Conservation (phyloP, 2,888 invertebrate genomes). For the Onthophagus sagittarius region DNA sequence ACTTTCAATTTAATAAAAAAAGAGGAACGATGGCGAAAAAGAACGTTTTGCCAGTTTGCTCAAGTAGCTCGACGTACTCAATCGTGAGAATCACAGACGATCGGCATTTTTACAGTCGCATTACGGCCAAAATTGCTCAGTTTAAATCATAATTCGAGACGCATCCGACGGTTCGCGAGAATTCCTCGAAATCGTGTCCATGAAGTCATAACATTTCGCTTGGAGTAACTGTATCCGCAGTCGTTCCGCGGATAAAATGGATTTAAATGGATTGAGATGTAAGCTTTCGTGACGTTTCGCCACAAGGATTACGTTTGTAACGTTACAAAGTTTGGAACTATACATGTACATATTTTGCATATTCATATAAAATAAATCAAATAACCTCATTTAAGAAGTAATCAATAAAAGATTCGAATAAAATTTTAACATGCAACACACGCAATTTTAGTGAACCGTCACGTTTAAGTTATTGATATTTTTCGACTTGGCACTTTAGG, state of each 20-base stretch:
- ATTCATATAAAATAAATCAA: not conserved
- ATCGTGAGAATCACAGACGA: not conserved
- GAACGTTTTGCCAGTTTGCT: not conserved
- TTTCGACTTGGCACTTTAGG: not conserved
- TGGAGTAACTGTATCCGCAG: not conserved
- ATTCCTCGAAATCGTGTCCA: constrained; percentile 8
- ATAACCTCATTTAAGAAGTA: not conserved
- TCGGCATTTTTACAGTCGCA: constrained; percentile 17
- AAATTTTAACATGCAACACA: too few relatives aligned
- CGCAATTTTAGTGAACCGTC: too few relatives aligned
- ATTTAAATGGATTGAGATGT: not conserved
- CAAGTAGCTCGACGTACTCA: not conserved
- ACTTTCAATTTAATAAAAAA: not conserved
- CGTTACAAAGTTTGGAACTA: not conserved
- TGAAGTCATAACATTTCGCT: constrained; percentile 6
- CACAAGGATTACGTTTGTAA: not conserved
- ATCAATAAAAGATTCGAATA: not conserved
- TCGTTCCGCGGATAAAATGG: constrained; percentile 5
- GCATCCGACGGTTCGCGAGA: constrained; percentile 13
- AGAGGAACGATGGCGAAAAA: not conserved
- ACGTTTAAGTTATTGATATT: not conserved
- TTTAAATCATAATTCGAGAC: constrained; percentile 15
- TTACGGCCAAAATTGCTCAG: constrained; percentile 7
- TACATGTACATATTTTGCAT: not conserved
- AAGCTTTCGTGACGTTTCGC: not conserved